Evolutionary conservation across 2,888 invertebrate species (phyloP).

Genomic region (Lepidochrysops patricia): DNA sequence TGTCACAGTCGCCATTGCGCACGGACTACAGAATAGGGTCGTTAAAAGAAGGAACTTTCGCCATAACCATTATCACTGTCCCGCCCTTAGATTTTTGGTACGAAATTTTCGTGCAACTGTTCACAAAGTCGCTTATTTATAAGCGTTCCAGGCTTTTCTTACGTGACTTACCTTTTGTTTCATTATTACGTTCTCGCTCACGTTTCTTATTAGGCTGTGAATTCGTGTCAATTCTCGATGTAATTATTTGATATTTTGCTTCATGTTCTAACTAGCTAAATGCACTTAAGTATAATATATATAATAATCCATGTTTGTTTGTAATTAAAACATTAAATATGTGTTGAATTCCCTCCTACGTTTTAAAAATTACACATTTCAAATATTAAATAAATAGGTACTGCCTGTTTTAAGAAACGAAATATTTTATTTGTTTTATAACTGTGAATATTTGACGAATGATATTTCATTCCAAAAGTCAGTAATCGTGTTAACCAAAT

Average conservation of each 20-base stretch:
- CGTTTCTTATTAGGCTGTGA: slow-evolving; percentile 6
- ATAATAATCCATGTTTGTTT: no score
- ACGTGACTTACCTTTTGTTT: slow-evolving; percentile 19
- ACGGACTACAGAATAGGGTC: slow-evolving; percentile 37
- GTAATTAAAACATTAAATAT: no score
- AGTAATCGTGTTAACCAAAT: slow-evolving; percentile 23
- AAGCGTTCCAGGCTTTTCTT: slow-evolving; percentile 19
- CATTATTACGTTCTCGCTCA: slow-evolving; percentile 18
- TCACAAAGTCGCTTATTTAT: slow-evolving; percentile 22
- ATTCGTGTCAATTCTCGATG: not conserved
- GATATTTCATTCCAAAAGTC: slow-evolving; percentile 27
- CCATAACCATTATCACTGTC: slow-evolving; percentile 68
- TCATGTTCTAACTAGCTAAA: not conserved
- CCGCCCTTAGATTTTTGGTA: slow-evolving; percentile 39
- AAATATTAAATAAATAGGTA: no score
- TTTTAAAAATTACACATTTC: no score
- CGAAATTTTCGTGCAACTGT: slow-evolving; percentile 23
- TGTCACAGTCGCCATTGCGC: slow-evolving; percentile 34
- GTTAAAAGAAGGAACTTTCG: slow-evolving; percentile 54
- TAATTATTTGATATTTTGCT: not conserved
- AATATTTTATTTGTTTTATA: not conserved
- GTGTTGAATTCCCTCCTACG: no score
- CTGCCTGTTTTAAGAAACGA: no score
- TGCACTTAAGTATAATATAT: no score
- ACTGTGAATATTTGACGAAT: not conserved